Conservation (phyloP, 2,888 invertebrate genomes). For the Phragmatobia fuliginosa region DNA sequence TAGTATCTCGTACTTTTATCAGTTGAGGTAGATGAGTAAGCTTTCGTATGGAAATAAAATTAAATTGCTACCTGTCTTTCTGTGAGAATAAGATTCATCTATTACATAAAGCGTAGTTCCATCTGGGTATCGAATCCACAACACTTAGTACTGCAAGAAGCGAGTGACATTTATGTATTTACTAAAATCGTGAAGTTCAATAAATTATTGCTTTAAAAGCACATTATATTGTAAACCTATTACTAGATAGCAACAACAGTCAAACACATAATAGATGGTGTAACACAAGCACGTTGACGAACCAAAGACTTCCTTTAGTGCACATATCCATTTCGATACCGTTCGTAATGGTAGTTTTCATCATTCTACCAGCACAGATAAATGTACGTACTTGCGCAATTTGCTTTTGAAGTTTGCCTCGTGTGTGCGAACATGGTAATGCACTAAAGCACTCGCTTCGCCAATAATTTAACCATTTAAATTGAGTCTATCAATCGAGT, state of each 20-base stretch:
- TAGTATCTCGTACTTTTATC: too few relatives aligned
- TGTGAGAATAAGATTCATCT: too few relatives aligned
- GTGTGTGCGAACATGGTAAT: slow-evolving; percentile 69
- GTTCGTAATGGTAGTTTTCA: slow-evolving; percentile 78
- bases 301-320: slow-evolving; percentile 73
- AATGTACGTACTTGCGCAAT: slow-evolving; percentile 76
- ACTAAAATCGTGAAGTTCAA: slow-evolving; percentile 25
- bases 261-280: slow-evolving; percentile 60
- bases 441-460: slow-evolving; percentile 67
- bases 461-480: slow-evolving; percentile 71
- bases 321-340: slow-evolving; percentile 75
- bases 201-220: slow-evolving; percentile 24
- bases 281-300: slow-evolving; percentile 51
- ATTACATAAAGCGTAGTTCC: too few relatives aligned
- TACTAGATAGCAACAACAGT: slow-evolving; percentile 42
- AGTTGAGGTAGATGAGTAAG: too few relatives aligned
- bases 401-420: slow-evolving; percentile 77
- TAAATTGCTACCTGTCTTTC: too few relatives aligned
- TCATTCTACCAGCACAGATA: slow-evolving; percentile 72
- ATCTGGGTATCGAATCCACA: too few relatives aligned
- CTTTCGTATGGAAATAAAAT: too few relatives aligned
- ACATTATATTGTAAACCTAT: slow-evolving; percentile 39
- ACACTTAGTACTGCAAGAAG: too few relatives aligned
- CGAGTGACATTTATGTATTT: slow-evolving; percentile 19
- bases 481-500: slow-evolving; percentile 65